phyloP scores from a whole-genome alignment of 2,113 vertebrate genomes.

The Nettapus auritus region DNA sequence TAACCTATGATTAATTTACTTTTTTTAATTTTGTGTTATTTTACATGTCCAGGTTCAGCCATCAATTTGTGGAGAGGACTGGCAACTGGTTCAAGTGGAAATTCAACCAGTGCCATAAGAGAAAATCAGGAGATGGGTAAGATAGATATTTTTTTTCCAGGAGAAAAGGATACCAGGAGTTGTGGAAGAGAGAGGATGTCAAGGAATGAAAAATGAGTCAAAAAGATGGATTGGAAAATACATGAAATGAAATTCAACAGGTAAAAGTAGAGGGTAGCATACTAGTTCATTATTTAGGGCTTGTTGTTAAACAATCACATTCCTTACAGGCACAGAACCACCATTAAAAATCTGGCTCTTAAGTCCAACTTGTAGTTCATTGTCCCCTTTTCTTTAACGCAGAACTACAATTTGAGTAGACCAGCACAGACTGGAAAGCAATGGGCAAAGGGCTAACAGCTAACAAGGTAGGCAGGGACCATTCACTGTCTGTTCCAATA shows the following conservation, averaged over 20 bases:
- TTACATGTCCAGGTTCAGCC: background rate
- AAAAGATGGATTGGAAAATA: background rate
- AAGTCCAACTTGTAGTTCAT: background rate
- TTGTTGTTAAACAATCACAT: background rate
- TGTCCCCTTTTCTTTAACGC: background rate
- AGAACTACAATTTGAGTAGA: background rate
- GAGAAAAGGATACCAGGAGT: background rate
- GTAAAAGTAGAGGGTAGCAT: background rate
- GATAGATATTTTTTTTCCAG: background rate
- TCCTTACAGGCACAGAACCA: background rate
- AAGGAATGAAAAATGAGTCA: background rate
- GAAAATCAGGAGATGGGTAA: background rate
- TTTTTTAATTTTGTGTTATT: background rate
- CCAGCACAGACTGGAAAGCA: background rate
- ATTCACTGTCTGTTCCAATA: background rate
- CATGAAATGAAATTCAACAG: background rate
- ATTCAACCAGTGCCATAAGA: background rate
- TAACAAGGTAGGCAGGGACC: background rate
- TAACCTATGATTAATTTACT: background rate
- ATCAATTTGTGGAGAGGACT: background rate
- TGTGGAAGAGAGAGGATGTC: background rate
- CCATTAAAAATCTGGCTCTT: background rate
- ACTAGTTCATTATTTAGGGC: background rate
- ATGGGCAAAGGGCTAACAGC: fast-evolving
- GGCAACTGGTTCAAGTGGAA: background rate